phyloP scores from a whole-genome alignment of 2,797 vertebrate species.

The Sardinella longiceps region DNA sequence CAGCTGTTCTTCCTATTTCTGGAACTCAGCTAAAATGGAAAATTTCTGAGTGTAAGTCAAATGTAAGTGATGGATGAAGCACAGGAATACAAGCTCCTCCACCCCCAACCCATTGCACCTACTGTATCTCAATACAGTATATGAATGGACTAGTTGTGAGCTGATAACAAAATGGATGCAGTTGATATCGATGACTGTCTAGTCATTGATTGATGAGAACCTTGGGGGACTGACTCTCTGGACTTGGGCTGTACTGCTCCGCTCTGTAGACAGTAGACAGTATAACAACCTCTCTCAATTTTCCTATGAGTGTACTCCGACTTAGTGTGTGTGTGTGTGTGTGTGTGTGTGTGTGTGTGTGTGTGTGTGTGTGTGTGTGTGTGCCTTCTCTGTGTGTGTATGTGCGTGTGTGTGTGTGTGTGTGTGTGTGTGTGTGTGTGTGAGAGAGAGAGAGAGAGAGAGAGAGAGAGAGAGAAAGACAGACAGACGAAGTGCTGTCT shows the following conservation, averaged over 20 bases:
- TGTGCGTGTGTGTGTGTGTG: too few relatives aligned
- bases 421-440: too few relatives aligned
- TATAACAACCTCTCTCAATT: neutral
- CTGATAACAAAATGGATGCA: neutral
- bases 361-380: too few relatives aligned
- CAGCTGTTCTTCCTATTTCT: slow-evolving; percentile 8
- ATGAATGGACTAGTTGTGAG: neutral
- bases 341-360: neutral
- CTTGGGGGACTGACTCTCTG: neutral
- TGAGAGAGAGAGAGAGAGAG: too few relatives aligned
- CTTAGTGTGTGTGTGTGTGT: neutral
- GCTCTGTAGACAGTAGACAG: neutral
- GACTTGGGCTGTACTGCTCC: neutral
- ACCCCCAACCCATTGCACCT: neutral
- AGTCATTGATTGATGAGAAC: neutral
- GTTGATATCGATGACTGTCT: neutral
- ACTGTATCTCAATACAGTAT: too few relatives aligned
- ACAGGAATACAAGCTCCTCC: neutral
- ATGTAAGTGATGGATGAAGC: neutral
- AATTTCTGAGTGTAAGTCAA: neutral
- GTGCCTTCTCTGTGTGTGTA: too few relatives aligned
- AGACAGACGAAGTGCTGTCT: neutral
- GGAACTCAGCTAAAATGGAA: neutral
- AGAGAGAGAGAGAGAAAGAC: too few relatives aligned
- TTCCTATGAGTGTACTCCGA: neutral